Evolutionary conservation across 2,888 invertebrate genomes (phyloP).

Genomic region (Lampropteryx suffumata): DNA sequence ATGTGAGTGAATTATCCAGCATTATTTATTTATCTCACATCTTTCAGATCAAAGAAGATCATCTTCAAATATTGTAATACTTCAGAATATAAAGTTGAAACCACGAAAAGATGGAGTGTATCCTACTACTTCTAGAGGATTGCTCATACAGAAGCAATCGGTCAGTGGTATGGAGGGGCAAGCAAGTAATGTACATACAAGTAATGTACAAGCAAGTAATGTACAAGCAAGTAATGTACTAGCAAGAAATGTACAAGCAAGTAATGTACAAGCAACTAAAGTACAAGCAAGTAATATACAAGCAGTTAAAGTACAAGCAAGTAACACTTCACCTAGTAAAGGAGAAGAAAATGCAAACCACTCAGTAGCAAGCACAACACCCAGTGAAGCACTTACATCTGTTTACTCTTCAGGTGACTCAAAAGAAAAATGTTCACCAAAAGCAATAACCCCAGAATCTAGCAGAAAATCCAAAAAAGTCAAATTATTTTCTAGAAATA

Average conservation of each 20-base stretch:
- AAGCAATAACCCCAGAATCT: too few relatives aligned
- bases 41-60: constrained; percentile 5
- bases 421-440: not conserved
- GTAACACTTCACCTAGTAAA: too few relatives aligned
- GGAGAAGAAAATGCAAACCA: too few relatives aligned
- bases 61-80: constrained; percentile 6
- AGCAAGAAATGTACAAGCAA: not conserved
- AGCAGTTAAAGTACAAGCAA: not conserved
- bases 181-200: not conserved
- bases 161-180: too few relatives aligned
- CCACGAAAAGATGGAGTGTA: not conserved
- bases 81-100: constrained; percentile 16
- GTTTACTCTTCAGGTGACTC: not conserved
- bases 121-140: not conserved
- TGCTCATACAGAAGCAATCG: too few relatives aligned
- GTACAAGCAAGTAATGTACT: not conserved
- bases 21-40: too few relatives aligned
- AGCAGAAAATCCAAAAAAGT: constrained; percentile 27
- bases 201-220: not conserved
- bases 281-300: not conserved
- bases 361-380: too few relatives aligned
- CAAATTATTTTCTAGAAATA: constrained; percentile 46
- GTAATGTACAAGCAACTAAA: too few relatives aligned
- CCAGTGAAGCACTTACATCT: too few relatives aligned
- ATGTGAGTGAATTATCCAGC: too few relatives aligned